Conservation (phyloP, 2,888 invertebrate species). For the Loripinus fragilis region DNA sequence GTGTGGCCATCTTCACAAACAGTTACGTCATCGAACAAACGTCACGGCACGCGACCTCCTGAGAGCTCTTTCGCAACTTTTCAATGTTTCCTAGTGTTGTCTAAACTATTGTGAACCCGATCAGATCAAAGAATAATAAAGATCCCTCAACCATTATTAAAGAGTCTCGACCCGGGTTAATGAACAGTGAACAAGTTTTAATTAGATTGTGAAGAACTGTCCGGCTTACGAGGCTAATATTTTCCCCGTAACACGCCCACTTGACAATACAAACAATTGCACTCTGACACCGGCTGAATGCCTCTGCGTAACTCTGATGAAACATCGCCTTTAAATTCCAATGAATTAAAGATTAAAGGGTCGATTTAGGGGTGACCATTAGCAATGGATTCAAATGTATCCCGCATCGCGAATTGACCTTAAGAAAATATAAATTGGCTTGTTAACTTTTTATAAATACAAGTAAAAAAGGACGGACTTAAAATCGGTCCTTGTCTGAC, state of each 20-base stretch:
- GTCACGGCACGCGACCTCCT: conserved; percentile 63
- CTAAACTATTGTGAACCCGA: conserved; percentile 54
- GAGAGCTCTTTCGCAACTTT: conserved; percentile 51
- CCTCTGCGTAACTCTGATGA: conserved; percentile 49
- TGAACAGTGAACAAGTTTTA: conserved; percentile 66
- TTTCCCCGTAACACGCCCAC: conserved; percentile 61
- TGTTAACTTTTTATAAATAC: conserved; percentile 51
- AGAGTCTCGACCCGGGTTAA: conserved; percentile 56
- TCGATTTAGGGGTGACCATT: conserved; percentile 57
- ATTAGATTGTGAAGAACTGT: conserved; percentile 61
- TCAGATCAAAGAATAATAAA: conserved; percentile 65
- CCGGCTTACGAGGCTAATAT: conserved; percentile 59
- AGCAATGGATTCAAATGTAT: conserved; percentile 58
- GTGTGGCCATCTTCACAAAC: conserved; percentile 56
- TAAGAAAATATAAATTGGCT: conserved; percentile 63
- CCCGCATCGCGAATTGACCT: conserved; percentile 38
- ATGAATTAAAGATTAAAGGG: conserved; percentile 64
- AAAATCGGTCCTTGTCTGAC: conserved; percentile 17
- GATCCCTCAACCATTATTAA: conserved; percentile 62
- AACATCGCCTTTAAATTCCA: conserved; percentile 56
- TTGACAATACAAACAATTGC: conserved; percentile 54
- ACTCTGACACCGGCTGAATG: conserved; percentile 43
- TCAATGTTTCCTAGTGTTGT: conserved; percentile 57
- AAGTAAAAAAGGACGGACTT: conserved; percentile 13
- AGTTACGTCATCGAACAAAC: conserved; percentile 61